A percentile compares a stretch with the other conserved stretches of the same genome.
Evolutionary conservation across 37 sponge, comb jelly and placozoan genomes (phyloP).

Genomic region (Halisarca cf. caerulea): DNA sequence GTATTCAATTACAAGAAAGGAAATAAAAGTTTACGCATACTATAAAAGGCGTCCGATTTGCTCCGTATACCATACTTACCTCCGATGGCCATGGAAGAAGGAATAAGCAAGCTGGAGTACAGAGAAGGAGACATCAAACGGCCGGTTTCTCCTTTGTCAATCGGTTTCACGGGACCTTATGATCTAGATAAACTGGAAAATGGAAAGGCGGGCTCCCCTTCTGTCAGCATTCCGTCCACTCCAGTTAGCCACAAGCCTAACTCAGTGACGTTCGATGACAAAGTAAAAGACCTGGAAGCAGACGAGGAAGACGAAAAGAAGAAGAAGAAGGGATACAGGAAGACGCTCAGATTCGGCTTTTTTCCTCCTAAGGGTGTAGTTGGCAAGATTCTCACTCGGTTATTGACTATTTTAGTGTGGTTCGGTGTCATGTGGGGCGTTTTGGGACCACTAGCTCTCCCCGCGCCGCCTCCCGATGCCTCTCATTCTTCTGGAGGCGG

Average conservation of each 20-base stretch:
- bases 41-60: too few species aligned
- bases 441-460: conserved; percentile 48
- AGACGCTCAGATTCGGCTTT: conserved; percentile 9
- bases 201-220: background rate
- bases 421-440: conserved; percentile 74
- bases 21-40: too few species aligned
- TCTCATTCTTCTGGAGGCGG: background rate
- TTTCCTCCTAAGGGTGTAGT: conserved; percentile 18
- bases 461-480: conserved; percentile 1
- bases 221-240: background rate
- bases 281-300: background rate
- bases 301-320: background rate
- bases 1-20: too few species aligned
- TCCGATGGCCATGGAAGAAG: conserved; percentile 5
- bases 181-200: background rate
- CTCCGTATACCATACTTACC: too few species aligned
- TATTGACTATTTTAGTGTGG: conserved; percentile 50
- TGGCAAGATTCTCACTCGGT: conserved; percentile 34
- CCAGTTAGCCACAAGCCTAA: background rate
- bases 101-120: background rate
- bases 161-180: background rate
- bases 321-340: background rate
- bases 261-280: background rate
- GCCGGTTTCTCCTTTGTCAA: background rate
- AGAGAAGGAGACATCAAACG: background rate